Evolutionary conservation across 2,888 invertebrate species (phyloP).

Genomic region (Agonopterix subpropinquella): DNA sequence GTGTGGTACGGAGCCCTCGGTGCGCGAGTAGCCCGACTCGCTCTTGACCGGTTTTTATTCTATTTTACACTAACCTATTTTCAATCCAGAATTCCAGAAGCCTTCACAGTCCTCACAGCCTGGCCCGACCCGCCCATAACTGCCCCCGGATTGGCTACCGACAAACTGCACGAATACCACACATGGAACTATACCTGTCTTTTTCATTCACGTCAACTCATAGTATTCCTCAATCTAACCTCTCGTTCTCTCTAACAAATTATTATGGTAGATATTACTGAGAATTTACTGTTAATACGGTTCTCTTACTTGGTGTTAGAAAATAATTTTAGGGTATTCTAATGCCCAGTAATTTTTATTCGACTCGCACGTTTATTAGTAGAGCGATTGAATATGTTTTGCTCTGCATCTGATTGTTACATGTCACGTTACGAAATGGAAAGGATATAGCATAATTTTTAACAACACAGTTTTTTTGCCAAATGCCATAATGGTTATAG

Average conservation of each 20-base stretch:
- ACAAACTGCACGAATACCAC: constrained; percentile 35
- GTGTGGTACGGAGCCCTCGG: too few relatives aligned
- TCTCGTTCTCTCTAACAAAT: constrained; percentile 49
- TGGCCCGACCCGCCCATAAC: constrained; percentile 43
- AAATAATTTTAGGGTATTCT: constrained; percentile 47
- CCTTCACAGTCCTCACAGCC: constrained; percentile 2
- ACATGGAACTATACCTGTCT: constrained; percentile 38
- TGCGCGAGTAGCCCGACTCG: too few relatives aligned
- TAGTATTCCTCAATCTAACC: constrained; percentile 8
- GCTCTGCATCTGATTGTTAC: constrained; percentile 1
- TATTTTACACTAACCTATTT: not conserved
- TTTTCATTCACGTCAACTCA: constrained; percentile 26
- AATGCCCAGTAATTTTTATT: constrained; percentile 15
- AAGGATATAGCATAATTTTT: constrained; percentile 47
- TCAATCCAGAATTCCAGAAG: not conserved
- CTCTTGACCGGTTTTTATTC: too few relatives aligned
- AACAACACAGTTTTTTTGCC: constrained; percentile 41
- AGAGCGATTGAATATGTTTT: constrained; percentile 11
- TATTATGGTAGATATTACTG: constrained; percentile 58
- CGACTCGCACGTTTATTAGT: constrained; percentile 16
- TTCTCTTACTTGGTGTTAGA: constrained; percentile 59
- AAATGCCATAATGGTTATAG: constrained; percentile 58
- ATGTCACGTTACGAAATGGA: constrained; percentile 20
- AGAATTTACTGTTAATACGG: constrained; percentile 54
- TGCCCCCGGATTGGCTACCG: constrained; percentile 62